Evolutionary conservation across 1,140 invertebrate genomes (phyloP), one percentile per base, ranked within the genome.

Genomic region (Drosophila neocordata): DNA sequence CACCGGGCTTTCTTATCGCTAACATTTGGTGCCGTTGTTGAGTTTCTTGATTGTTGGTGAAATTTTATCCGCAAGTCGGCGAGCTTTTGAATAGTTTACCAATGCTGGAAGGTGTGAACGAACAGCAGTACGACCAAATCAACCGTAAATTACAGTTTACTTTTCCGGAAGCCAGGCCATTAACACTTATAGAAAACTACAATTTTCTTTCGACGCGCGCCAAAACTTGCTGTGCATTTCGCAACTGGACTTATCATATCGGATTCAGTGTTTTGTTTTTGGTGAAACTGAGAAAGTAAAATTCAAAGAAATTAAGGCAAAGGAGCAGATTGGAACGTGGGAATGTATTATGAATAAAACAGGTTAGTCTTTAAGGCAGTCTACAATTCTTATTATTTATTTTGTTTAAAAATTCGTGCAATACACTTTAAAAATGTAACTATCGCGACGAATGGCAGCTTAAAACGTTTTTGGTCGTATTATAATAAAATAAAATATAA

Each of bases 1-100:
- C 73, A 31, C 18, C 6, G 27, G 20, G 73, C 59, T 65, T 66
- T 69, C 79, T 82, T 82, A 82, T 82, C 79, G 82, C 35, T 69
- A 70, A 79, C 75, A 69, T 57, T 1, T 9, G 59, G n/a, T 31
- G 7, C 13, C 55, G 66, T 82, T 82, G 79, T 77, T 78, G 79
- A 75, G 52, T 62, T 48, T 73, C 41, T 22, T 11, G 13, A 9
- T 60, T 71, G 41, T 82, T 82, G 79, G 79, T 78, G 79, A 82
- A 82, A 74, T 60, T 34, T 8, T 56, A 15, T 74, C 63, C 63
- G 55, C 38, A 41, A 56, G 56, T 57, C 51, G 71, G 4, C 37
- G 44, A 82, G 79, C 79, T 82, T 82, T 82, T 68, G 51, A 38
- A 81, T 77, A 82, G 62, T 77, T 82, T 73, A 65, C 59, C 66